Evolutionary conservation across 2,888 invertebrate genomes (phyloP).

Genomic region (Ophioninae sp.): DNA sequence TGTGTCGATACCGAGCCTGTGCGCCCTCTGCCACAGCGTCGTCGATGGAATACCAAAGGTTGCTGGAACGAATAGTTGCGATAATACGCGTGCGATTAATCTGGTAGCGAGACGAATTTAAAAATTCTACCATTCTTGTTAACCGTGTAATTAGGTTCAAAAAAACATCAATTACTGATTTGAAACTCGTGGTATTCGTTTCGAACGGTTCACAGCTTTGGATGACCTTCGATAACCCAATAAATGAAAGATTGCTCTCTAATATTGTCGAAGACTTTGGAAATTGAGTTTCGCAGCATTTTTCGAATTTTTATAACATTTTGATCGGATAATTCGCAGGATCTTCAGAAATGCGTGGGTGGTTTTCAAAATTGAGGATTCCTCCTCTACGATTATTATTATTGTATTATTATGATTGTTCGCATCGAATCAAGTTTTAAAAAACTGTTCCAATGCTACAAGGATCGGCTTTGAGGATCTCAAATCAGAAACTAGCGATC

Average conservation of each 20-base stretch:
- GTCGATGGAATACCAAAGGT: conserved; percentile 95
- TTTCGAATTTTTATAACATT: not conserved
- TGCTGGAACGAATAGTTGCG: conserved; percentile 80
- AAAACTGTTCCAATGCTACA: not conserved
- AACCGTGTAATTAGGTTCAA: too few relatives aligned
- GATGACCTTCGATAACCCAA: not conserved
- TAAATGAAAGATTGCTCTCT: not conserved
- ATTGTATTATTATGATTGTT: too few relatives aligned
- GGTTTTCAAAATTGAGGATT: not conserved
- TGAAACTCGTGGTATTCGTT: too few relatives aligned
- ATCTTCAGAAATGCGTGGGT: not conserved
- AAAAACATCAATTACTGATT: not conserved
- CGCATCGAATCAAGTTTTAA: not conserved
- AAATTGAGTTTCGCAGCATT: not conserved
- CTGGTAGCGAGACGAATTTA: not conserved
- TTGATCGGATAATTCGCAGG: not conserved
- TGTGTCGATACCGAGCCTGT: conserved; percentile 93
- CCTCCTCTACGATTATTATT: not conserved
- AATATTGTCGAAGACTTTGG: not conserved
- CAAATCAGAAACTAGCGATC: not conserved
- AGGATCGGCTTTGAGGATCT: not conserved
- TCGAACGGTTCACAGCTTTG: not conserved
- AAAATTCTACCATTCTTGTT: not conserved
- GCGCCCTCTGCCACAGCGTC: conserved; percentile 95
- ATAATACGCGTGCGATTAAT: not conserved